phyloP scores from a whole-genome alignment of 2,888 invertebrate genomes.

The Teleiodes luculella region DNA sequence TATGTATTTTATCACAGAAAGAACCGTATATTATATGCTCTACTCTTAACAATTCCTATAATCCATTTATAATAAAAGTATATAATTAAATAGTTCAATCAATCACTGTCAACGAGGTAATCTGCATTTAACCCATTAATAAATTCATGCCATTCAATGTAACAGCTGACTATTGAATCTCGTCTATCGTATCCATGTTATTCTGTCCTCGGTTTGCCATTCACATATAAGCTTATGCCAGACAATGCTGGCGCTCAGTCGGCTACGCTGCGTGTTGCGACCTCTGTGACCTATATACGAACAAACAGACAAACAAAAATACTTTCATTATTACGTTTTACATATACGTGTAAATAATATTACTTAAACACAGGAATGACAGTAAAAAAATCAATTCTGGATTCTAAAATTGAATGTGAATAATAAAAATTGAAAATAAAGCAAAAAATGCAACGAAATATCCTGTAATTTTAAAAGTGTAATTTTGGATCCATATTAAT shows the following conservation, averaged over 20 bases:
- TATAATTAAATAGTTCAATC: background rate
- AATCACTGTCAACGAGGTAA: background rate
- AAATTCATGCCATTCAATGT: background rate
- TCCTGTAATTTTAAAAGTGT: background rate
- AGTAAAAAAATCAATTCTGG: background rate
- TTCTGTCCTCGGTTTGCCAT: conserved; percentile 46
- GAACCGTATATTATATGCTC: background rate
- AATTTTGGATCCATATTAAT: background rate
- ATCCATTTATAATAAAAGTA: background rate
- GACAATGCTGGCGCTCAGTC: conserved; percentile 69
- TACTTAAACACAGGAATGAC: background rate
- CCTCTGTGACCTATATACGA: conserved; percentile 57
- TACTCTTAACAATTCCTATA: background rate
- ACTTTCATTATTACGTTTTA: conserved; percentile 9
- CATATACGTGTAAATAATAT: conserved; percentile 7
- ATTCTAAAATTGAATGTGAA: background rate
- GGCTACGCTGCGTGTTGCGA: conserved; percentile 53
- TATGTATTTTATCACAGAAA: too few species aligned
- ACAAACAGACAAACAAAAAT: conserved; percentile 11
- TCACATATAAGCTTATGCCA: conserved; percentile 73
- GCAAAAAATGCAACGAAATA: background rate
- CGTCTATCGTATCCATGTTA: conserved; percentile 43
- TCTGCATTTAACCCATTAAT: background rate
- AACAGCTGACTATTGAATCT: too few species aligned
- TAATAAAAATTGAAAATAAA: background rate